phyloP scores from a whole-genome alignment of 2,888 invertebrate species.

The Leptinotarsa juncta region DNA sequence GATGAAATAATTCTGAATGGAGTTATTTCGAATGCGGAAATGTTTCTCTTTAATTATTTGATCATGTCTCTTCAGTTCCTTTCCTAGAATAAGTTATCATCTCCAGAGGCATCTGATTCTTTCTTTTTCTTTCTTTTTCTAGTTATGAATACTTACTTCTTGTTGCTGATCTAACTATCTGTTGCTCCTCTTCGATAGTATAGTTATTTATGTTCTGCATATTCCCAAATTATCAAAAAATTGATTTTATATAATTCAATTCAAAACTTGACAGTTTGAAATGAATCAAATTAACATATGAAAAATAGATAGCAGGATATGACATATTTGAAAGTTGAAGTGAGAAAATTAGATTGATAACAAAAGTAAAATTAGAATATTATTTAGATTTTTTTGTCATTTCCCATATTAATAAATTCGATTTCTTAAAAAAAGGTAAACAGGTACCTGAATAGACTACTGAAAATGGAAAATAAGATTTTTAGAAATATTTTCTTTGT shows the following conservation, averaged over 20 bases:
- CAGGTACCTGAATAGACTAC: too few relatives aligned
- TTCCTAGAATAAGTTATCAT: slow-evolving; percentile 28
- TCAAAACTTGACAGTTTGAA: neutral
- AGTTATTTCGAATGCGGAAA: slow-evolving; percentile 22
- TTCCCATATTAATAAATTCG: too few relatives aligned
- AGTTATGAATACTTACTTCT: slow-evolving; percentile 21
- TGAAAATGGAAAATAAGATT: too few relatives aligned
- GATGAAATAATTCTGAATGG: slow-evolving; percentile 36
- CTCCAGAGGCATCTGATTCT: neutral
- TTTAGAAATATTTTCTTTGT: too few relatives aligned
- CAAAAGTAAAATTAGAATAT: too few relatives aligned
- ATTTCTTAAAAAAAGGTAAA: too few relatives aligned
- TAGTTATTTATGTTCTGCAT: slow-evolving; percentile 29
- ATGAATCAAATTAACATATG: neutral
- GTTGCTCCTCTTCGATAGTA: slow-evolving; percentile 31
- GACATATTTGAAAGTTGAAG: too few relatives aligned
- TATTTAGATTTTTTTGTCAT: too few relatives aligned
- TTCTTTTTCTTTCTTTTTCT: too few relatives aligned
- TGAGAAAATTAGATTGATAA: too few relatives aligned
- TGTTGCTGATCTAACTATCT: slow-evolving; percentile 29
- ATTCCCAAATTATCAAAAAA: neutral
- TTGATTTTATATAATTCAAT: neutral
- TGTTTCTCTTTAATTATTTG: slow-evolving; percentile 19
- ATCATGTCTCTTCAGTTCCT: slow-evolving; percentile 19
- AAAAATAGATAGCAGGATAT: too few relatives aligned